Evolutionary conservation across 2,888 invertebrate species (phyloP).

Genomic region (Macrophya annulata): DNA sequence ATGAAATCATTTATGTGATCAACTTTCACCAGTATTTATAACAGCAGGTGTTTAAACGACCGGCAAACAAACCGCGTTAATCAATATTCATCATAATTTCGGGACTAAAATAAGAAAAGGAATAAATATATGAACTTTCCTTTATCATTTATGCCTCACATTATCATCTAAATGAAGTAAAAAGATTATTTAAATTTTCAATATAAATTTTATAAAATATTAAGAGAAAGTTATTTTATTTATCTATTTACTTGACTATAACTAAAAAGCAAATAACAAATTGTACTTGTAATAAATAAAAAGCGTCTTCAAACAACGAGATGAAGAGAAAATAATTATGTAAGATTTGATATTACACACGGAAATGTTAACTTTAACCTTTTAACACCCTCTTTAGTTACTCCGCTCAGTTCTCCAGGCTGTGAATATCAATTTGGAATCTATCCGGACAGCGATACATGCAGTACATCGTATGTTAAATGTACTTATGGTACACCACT

Average conservation of each 20-base stretch:
- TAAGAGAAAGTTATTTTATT: neutral
- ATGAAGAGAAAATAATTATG: neutral
- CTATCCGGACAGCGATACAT: constrained; percentile 90
- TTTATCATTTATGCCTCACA: neutral
- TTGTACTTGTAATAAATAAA: neutral
- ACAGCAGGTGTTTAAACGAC: neutral
- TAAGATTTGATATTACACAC: neutral
- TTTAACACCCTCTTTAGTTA: constrained; percentile 82
- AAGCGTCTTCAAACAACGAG: neutral
- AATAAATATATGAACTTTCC: neutral
- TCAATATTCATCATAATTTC: neutral
- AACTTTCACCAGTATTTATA: constrained; percentile 43
- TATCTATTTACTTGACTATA: neutral
- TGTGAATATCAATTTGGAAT: constrained; percentile 95
- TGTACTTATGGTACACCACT: constrained; percentile 92
- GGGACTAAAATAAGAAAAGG: neutral
- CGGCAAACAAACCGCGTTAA: neutral
- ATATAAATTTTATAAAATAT: too few species aligned
- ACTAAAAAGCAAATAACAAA: neutral
- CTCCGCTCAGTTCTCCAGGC: constrained; percentile 89
- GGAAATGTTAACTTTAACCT: constrained; percentile 14
- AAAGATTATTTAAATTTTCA: neutral
- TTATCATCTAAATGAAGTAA: neutral
- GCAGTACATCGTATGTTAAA: constrained; percentile 93
- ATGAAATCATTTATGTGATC: constrained; percentile 31